Base-by-base conservation (phyloP, 2,888 invertebrate species). In the Nipponacmea schrenckii region DNA sequence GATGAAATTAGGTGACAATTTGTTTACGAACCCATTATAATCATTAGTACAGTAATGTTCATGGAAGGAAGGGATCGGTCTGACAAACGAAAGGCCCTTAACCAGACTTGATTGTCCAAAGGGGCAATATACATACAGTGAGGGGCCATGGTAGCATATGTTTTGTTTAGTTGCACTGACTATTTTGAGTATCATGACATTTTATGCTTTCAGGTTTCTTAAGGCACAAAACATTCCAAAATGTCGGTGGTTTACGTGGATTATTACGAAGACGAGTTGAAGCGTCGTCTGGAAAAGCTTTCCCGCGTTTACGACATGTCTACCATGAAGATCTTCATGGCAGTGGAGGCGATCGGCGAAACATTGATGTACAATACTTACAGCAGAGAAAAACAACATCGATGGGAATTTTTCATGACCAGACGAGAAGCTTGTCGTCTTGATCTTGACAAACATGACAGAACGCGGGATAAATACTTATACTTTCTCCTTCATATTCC, bases 251-350 rank as follows among this genome's bases (percentile, higher is more conserved):
- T 31, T 20, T 64, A 64, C 26, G 44, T n/a, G 10, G 44, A 44
- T 39, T 56, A 24, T 24, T 56, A 56, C 24, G 70, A 81, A 31
- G 80, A 80, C 45, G 83, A 82, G 46, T 72, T 84, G n/a, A 78
- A 78, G 48, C 70, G 77, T 31, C 77, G 83, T 31, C 74, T 84
- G 64, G 83, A 83, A 77, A 84, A 84, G 72, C 69, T 84, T 63
- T 81, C 82, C 8, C 72, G 84, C 44, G 80, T 79, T 8, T 84
- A 83, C 67, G 84, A 84, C 70, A 75, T 83, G 48, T 78, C 81
- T 1, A 84, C 84, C 12, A 84, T 84, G 84, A 84, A 84, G 67
- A 83, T 84, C 46, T 84, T 84, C 73, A 82, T 84, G 46, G 78
- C 80, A 24, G 83, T 84, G 45, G 84, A 84, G 72, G 78, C 80